Percentiles rank a stretch among this genome's conserved stretches.
Evolutionary conservation across 2,888 invertebrate genomes (phyloP).

Genomic region (Mylabris sibirica): DNA sequence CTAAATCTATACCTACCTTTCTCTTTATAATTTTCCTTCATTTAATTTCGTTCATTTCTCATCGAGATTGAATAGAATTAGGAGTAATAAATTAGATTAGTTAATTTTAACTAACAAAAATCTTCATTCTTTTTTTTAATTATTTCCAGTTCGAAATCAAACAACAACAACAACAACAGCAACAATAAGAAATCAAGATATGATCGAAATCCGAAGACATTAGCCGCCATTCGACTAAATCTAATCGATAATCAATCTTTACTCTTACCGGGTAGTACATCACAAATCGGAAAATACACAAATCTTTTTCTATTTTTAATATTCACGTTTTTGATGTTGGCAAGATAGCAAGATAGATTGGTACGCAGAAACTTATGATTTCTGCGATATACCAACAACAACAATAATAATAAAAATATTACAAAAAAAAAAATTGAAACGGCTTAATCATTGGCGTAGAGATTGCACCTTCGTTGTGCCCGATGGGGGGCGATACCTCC

Average conservation of each 20-base stretch:
- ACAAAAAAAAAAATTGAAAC: slow-evolving; percentile 39
- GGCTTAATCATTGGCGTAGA: slow-evolving; percentile 62
- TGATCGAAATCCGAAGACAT: slow-evolving; percentile 12
- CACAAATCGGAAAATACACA: too few species aligned
- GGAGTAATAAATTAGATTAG: background rate
- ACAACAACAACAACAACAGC: slow-evolving; percentile 14
- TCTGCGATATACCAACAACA: slow-evolving; percentile 23
- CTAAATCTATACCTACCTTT: background rate
- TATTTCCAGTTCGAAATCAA: slow-evolving; percentile 13
- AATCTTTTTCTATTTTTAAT: background rate
- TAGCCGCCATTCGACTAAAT: slow-evolving; percentile 7
- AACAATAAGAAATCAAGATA: slow-evolving; percentile 8
- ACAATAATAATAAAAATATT: background rate
- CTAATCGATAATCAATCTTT: slow-evolving; percentile 10
- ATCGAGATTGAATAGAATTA: slow-evolving; percentile 3
- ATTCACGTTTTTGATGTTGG: slow-evolving; percentile 22
- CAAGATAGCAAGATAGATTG: slow-evolving; percentile 42
- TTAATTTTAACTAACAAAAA: background rate
- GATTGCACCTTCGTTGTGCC: slow-evolving; percentile 61
- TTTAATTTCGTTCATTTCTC: background rate
- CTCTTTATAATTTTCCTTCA: background rate
- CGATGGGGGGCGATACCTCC: slow-evolving; percentile 68
- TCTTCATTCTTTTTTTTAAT: background rate
- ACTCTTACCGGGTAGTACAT: background rate
- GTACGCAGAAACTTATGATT: slow-evolving; percentile 29